Base-by-base conservation (phyloP, 2,113 vertebrate genomes). In the Bombycilla garrulus region DNA sequence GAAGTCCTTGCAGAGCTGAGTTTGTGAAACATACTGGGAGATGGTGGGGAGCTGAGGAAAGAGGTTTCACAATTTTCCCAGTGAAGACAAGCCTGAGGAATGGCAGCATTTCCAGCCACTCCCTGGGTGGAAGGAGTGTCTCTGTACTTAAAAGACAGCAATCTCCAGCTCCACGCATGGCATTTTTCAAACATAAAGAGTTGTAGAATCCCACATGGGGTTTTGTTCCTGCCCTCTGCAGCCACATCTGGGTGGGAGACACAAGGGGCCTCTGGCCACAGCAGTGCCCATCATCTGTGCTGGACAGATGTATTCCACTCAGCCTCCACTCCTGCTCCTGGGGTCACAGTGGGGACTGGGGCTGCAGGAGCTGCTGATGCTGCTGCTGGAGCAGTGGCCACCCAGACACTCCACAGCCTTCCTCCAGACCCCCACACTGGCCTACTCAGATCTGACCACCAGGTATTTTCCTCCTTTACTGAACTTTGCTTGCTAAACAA, bases 341-440 rank as follows among this genome's bases (percentile, higher is more conserved):
- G 0, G 15, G 4, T 45, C 13, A 5, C 47, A 28, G 4, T 24
- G 29, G 70, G 29, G 15, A 9, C 57, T 3, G 7, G n/a, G 35
- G 20, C 23, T 7, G 8, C 14, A 57, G 48, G 22, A 66, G n/a
- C 69, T 76, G 57, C 56, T 14, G 15, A 1, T 4, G 2, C 40
- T 67, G 33, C 73, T 67, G 33, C 29, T 2, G 12, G n/a, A 82
- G 29, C 56, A 74, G 23, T 1, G 15, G 15, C n/a, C 3, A 1
- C 42, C 9, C 65, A 24, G 14, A 31, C 20, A 26, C 22, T 6
- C 54, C 6, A 14, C 13, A 86, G 0, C 24, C 22, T 17, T 69
- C 19, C 64, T 44, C 38, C 14, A 4, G 38, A 54, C 4, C 3
- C 25, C 31, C 1, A 3, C 3, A 0, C 24, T 1, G 5, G 4